phyloP scores from a whole-genome alignment of 1,140 invertebrate species.

The Harpegnathos saltator region DNA sequence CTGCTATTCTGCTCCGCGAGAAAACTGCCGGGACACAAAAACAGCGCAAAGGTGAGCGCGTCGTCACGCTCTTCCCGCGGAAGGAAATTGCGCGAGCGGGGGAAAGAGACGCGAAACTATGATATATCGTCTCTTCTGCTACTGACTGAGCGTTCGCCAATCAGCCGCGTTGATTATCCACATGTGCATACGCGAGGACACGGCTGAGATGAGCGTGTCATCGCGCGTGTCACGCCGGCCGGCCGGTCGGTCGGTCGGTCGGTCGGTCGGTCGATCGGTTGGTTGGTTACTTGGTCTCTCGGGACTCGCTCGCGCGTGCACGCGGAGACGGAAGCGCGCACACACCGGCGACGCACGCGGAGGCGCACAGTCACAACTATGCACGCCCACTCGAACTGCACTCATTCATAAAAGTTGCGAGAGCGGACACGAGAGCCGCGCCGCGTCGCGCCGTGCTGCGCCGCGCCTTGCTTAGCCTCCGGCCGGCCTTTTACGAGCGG shows the following conservation, averaged over 20 bases:
- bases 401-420: conserved; percentile 78
- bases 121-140: too few species aligned
- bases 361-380: conserved; percentile 74
- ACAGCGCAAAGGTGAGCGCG: too few species aligned
- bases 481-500: conserved; percentile 71
- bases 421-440: conserved; percentile 43
- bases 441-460: conserved; percentile 5
- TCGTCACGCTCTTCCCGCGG: too few species aligned
- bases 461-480: conserved; percentile 67
- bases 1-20: too few species aligned
- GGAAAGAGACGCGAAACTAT: too few species aligned
- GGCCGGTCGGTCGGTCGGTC: background rate
- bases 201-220: background rate
- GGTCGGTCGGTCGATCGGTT: background rate
- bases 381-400: conserved; percentile 78
- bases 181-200: background rate
- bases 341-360: conserved; percentile 49
- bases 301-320: conserved; percentile 48
- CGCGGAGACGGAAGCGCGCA: conserved; percentile 49
- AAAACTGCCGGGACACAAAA: too few species aligned
- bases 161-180: conserved; percentile 32
- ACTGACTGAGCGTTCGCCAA: background rate
- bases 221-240: background rate
- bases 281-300: conserved; percentile 17
- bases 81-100: too few species aligned